These are phyloP conservation scores for Python bivittatus DNA, from an alignment of 2,113 vertebrate species.

Conservation along the genomic window DNA sequence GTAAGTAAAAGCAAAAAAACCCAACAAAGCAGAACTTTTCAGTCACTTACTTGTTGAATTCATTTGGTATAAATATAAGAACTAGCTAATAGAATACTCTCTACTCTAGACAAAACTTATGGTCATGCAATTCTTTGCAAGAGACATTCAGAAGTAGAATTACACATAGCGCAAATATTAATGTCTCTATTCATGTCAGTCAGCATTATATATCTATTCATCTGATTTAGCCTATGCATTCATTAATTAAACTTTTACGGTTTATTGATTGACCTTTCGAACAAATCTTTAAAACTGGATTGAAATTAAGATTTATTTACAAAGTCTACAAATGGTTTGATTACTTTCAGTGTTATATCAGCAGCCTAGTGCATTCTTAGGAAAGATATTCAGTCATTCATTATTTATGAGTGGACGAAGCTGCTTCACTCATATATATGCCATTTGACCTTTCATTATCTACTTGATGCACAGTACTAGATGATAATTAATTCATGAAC, in stretches of 20 bases:
- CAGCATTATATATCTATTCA: neutral
- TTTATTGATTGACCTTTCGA: slow-evolving; percentile 13
- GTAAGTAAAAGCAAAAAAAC: neutral
- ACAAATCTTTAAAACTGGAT: slow-evolving; percentile 12
- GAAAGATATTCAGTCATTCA: neutral
- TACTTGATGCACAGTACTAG: neutral
- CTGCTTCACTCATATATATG: neutral
- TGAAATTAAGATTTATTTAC: slow-evolving; percentile 19
- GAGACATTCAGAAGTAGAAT: neutral
- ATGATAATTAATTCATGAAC: neutral
- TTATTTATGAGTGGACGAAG: slow-evolving; percentile 4
- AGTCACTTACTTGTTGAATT: neutral
- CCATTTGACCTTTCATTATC: neutral
- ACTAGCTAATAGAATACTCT: neutral
- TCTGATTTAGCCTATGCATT: neutral
- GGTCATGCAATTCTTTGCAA: neutral
- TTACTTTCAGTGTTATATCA: slow-evolving; percentile 3
- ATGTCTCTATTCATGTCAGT: neutral
- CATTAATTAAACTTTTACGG: slow-evolving; percentile 25
- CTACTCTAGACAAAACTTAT: neutral
- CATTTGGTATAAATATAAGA: neutral
- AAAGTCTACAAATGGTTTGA: neutral
- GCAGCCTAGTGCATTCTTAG: neutral
- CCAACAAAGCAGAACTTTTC: neutral
- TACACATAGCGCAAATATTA: neutral